Percentiles rank a stretch among this genome's conserved stretches.
phyloP scores from a whole-genome alignment of 92 coral and sea anemone genomes.

The Zoanthus gigantus region DNA sequence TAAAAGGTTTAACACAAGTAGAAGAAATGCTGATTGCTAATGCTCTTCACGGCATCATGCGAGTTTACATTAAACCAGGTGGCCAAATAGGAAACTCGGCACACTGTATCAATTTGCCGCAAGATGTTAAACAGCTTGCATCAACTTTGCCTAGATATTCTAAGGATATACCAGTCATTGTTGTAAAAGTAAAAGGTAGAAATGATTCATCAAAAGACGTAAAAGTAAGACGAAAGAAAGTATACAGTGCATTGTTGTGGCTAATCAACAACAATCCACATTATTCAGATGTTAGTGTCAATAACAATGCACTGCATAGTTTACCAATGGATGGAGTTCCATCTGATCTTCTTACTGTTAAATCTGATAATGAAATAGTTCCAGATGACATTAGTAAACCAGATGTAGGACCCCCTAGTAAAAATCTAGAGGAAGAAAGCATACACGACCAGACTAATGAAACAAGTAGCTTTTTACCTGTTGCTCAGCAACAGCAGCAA shows the following conservation, averaged over 20 bases:
- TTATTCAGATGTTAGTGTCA: background rate
- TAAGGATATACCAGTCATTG: background rate
- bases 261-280: background rate
- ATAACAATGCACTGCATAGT: background rate
- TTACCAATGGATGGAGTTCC: background rate
- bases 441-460: background rate
- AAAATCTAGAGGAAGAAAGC: background rate
- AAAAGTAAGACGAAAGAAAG: background rate
- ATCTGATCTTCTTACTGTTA: background rate
- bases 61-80: conserved; percentile 56
- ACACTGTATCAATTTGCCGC: conserved; percentile 10
- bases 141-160: background rate
- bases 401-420: background rate
- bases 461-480: conserved; percentile 20
- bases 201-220: background rate
- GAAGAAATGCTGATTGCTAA: conserved; percentile 1
- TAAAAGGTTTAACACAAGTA: background rate
- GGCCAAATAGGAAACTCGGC: conserved; percentile 53
- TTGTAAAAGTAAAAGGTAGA: conserved; percentile 12
- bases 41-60: conserved; percentile 53
- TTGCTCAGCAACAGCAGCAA: conserved; percentile 14
- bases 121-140: background rate
- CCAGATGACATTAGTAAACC: background rate
- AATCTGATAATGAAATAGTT: conserved; percentile 24
- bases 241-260: conserved; percentile 17